phyloP scores from a whole-genome alignment of 2,113 vertebrate genomes.

The Xenopus borealis region DNA sequence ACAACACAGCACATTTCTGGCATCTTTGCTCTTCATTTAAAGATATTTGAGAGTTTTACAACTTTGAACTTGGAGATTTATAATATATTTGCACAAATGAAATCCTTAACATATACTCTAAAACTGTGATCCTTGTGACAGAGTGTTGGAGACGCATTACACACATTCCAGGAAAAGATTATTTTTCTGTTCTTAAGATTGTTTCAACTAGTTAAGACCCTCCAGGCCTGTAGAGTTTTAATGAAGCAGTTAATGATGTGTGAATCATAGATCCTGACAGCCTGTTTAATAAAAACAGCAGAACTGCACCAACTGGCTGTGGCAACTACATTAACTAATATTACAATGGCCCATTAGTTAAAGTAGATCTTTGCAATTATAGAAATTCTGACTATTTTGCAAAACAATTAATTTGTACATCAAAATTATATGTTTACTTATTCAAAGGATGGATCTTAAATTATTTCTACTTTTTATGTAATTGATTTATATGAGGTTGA shows the following conservation, averaged over 20 bases:
- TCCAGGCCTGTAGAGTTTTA: conserved; percentile 63
- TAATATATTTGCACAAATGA: not conserved
- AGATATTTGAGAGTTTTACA: not conserved
- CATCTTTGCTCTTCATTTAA: too few relatives aligned
- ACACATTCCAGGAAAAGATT: conserved; percentile 15
- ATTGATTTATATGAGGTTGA: too few relatives aligned
- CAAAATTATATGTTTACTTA: not conserved
- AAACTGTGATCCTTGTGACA: not conserved
- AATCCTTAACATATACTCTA: conserved; percentile 2
- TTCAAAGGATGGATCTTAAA: too few relatives aligned
- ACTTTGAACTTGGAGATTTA: not conserved
- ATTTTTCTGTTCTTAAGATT: conserved; percentile 55
- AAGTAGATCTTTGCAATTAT: not conserved
- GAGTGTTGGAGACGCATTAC: conserved; percentile 1
- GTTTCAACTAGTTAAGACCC: conserved; percentile 58
- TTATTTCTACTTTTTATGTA: too few relatives aligned
- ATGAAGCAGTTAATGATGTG: conserved; percentile 74
- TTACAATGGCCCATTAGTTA: not conserved
- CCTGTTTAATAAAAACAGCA: conserved; percentile 72
- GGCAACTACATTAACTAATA: not conserved
- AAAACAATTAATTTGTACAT: not conserved
- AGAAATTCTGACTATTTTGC: not conserved
- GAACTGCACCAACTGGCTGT: conserved; percentile 52
- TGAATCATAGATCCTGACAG: conserved; percentile 73
- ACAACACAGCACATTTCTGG: too few relatives aligned